A percentile compares a stretch with the other conserved stretches of the same genome.
Conservation (phyloP, 2,113 vertebrate genomes). For the human region DNA sequence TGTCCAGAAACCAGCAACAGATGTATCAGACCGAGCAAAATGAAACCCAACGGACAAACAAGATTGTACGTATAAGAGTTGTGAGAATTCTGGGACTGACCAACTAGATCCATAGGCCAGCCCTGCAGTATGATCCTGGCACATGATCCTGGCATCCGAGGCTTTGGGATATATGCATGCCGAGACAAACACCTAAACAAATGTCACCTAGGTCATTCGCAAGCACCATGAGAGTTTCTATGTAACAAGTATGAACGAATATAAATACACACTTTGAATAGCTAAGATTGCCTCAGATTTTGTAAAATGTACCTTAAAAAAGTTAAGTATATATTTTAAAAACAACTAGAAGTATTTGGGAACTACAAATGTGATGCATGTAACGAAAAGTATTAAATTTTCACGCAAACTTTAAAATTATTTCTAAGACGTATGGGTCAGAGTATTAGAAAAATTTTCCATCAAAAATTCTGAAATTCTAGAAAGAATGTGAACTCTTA, state of each 20-base stretch:
- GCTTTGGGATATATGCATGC: no score
- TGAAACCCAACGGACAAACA: background rate
- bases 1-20: background rate
- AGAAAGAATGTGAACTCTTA: background rate
- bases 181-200: background rate
- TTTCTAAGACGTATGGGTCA: background rate
- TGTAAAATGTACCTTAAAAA: background rate
- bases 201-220: background rate
- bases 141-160: background rate
- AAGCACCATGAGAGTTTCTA: background rate
- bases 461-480: conserved; percentile 5
- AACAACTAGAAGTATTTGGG: background rate
- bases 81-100: background rate
- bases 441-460: background rate
- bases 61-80: background rate
- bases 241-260: background rate
- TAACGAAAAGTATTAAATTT: background rate
- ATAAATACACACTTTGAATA: background rate
- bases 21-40: background rate
- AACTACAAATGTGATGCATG: background rate
- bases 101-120: background rate
- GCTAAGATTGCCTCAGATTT: background rate
- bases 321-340: background rate
- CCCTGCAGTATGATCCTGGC: no score
- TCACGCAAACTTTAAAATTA: background rate